Evolutionary conservation across 2,113 vertebrate species (phyloP).

Genomic region (Cathartes aura): DNA sequence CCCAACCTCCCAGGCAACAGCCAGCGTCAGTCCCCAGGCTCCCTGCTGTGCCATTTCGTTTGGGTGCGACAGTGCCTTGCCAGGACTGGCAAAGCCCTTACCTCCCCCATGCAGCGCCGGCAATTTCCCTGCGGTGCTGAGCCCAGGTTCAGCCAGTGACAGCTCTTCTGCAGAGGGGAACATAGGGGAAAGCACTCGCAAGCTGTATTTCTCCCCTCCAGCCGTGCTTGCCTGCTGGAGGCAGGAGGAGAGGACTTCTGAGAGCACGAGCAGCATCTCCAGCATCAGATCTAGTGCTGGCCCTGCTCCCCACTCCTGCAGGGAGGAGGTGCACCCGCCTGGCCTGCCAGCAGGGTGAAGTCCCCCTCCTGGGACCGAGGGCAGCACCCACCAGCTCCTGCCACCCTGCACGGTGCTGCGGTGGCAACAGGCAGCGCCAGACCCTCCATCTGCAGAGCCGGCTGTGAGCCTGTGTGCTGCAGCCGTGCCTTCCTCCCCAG

Average conservation of each 20-base stretch:
- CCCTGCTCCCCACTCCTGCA: not conserved
- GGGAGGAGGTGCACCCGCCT: not conserved
- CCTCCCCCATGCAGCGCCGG: accelerated
- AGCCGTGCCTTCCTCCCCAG: not conserved
- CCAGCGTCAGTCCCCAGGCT: not conserved
- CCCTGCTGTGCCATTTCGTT: not conserved
- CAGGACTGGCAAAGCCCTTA: not conserved
- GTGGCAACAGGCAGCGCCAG: accelerated
- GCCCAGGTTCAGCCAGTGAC: accelerated
- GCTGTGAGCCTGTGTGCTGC: accelerated
- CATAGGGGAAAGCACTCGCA: not conserved
- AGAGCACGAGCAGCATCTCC: not conserved
- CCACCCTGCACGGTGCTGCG: accelerated
- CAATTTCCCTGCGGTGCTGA: accelerated
- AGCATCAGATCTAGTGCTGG: not conserved
- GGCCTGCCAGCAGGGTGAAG: not conserved
- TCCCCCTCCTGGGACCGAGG: not conserved
- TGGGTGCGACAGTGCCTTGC: not conserved
- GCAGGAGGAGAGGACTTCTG: not conserved
- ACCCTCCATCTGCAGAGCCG: accelerated
- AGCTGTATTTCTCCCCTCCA: not conserved
- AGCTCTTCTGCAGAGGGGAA: not conserved
- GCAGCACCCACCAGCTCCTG: not conserved
- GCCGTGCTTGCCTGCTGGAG: not conserved
- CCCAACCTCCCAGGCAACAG: not conserved